A percentile compares a stretch with the other conserved stretches of the same genome.
Conservation (phyloP, 1,140 invertebrate genomes). For the Epicauta chinensis region DNA sequence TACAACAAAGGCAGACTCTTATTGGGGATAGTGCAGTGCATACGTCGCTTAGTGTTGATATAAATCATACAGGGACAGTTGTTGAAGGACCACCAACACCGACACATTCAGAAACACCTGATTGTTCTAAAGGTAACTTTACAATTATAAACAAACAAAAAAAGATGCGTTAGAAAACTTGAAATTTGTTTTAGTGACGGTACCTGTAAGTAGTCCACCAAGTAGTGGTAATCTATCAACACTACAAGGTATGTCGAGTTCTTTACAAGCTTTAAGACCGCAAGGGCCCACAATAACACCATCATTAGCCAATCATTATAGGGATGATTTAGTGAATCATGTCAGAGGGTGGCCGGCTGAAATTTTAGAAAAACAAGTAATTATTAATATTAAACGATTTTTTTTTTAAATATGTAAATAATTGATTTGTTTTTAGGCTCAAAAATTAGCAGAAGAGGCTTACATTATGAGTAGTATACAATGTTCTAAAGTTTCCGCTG, state of each 20-base stretch:
- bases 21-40: conserved; percentile 32
- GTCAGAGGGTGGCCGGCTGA: conserved; percentile 90
- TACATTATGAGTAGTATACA: conserved; percentile 78
- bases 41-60: conserved; percentile 50
- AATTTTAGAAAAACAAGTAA: conserved; percentile 88
- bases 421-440: conserved; percentile 56
- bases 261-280: conserved; percentile 40
- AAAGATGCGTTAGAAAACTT: no score
- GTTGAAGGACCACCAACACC: conserved; percentile 60
- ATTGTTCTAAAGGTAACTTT: conserved; percentile 49
- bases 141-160: not conserved
- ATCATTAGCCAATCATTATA: conserved; percentile 85
- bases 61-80: conserved; percentile 44
- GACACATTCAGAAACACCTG: conserved; percentile 62
- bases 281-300: conserved; percentile 62
- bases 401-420: not conserved
- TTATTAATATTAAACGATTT: not conserved
- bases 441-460: conserved; percentile 78
- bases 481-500: conserved; percentile 89
- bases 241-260: conserved; percentile 37
- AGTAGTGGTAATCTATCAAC: conserved; percentile 30
- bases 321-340: conserved; percentile 84
- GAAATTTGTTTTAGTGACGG: conserved; percentile 15
- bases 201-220: conserved; percentile 30
- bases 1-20: conserved; percentile 43